These are phyloP conservation scores for Eupithecia tripunctaria DNA, from an alignment of 2,888 invertebrate genomes.

Conservation along the genomic window DNA sequence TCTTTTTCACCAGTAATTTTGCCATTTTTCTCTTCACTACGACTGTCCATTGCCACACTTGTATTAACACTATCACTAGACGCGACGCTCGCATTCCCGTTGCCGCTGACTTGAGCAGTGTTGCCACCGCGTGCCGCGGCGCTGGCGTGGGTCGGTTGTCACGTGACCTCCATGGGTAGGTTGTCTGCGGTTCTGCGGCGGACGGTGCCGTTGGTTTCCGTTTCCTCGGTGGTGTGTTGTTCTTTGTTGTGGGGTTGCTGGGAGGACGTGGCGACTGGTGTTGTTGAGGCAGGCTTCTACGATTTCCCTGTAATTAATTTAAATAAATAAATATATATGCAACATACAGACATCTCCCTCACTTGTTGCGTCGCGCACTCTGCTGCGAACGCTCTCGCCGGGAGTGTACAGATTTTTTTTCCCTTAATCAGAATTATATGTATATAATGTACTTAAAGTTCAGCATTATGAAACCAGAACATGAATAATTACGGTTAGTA, in stretches of 20 bases:
- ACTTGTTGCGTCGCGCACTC: no score
- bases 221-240: slow-evolving; percentile 36
- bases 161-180: slow-evolving; percentile 81
- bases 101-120: slow-evolving; percentile 1
- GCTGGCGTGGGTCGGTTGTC: slow-evolving; percentile 56
- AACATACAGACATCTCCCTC: no score
- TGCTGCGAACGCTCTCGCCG: no score
- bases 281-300: slow-evolving; percentile 60
- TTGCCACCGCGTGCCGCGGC: slow-evolving; percentile 18
- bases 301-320: slow-evolving; percentile 60
- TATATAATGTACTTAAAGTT: no score
- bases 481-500: no score
- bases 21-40: background rate
- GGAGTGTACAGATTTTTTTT: no score
- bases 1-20: background rate
- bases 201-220: slow-evolving; percentile 57
- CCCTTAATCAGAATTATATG: no score
- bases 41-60: background rate
- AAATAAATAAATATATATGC: no score
- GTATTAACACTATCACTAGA: slow-evolving; percentile 12
- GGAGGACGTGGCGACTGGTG: slow-evolving; percentile 50
- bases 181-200: slow-evolving; percentile 63
- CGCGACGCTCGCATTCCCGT: background rate
- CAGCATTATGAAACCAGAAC: no score
- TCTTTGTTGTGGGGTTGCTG: slow-evolving; percentile 42